phyloP scores from a whole-genome alignment of 2,888 invertebrate species.

The Thecocarcelia acutangulata region DNA sequence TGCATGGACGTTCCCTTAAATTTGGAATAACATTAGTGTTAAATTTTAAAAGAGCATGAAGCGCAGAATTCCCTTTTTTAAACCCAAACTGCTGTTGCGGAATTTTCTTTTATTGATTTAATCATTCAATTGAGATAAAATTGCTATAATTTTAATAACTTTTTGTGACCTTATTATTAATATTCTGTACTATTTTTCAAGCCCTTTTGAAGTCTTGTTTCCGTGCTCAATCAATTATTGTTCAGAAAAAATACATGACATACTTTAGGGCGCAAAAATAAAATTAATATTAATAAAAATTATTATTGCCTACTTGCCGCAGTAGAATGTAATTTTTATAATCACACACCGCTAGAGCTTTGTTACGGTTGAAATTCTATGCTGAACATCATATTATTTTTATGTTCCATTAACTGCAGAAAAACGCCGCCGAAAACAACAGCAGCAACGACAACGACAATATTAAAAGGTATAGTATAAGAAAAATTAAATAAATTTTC shows the following conservation, averaged over 20 bases:
- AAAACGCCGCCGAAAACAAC: neutral
- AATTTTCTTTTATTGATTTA: too few species aligned
- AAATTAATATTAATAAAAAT: neutral
- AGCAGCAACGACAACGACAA: neutral
- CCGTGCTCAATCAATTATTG: neutral
- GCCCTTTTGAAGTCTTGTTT: neutral
- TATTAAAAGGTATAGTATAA: neutral
- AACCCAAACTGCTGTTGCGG: too few species aligned
- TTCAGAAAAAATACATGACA: neutral
- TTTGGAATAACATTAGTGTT: too few species aligned
- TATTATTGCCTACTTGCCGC: slow-evolving; percentile 14
- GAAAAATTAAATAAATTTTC: neutral
- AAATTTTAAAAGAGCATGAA: too few species aligned
- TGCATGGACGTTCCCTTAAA: too few species aligned
- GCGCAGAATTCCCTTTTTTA: too few species aligned
- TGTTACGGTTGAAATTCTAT: slow-evolving; percentile 29
- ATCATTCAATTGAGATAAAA: too few species aligned
- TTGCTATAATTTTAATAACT: too few species aligned
- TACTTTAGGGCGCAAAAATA: slow-evolving; percentile 18
- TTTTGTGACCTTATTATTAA: too few species aligned
- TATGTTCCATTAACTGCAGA: slow-evolving; percentile 53
- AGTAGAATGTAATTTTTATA: slow-evolving; percentile 30
- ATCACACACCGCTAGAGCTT: slow-evolving; percentile 3
- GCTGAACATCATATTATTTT: slow-evolving; percentile 46
- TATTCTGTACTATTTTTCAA: neutral